A percentile compares a stretch with the other conserved stretches of the same genome.
Evolutionary conservation across 1,140 invertebrate genomes (phyloP).

Genomic region (Zaprionus capensis): DNA sequence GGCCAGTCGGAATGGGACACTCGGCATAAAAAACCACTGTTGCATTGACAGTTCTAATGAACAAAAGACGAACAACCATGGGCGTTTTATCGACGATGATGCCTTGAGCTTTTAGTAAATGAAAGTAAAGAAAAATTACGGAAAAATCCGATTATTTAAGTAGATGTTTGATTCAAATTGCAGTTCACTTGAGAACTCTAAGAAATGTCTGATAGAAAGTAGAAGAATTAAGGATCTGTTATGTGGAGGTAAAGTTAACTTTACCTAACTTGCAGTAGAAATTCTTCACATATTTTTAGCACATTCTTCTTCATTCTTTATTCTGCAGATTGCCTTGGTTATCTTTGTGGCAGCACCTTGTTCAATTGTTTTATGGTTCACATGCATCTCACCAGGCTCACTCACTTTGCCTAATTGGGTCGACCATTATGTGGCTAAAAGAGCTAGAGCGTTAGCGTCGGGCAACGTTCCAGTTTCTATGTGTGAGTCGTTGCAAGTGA

Average conservation of each 20-base stretch:
- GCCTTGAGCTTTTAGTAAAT: constrained; percentile 31
- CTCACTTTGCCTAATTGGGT: constrained; percentile 81
- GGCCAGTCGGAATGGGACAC: constrained; percentile 24
- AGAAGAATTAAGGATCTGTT: no score
- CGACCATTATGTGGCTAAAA: constrained; percentile 62
- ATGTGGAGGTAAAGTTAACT: no score
- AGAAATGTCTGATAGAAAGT: no score
- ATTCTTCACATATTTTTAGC: neutral
- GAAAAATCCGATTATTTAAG: neutral
- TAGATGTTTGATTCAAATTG: no score
- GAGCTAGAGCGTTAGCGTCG: constrained; percentile 28
- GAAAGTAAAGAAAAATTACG: neutral
- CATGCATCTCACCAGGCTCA: constrained; percentile 70
- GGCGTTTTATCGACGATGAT: constrained; percentile 48
- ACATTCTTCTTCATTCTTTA: neutral
- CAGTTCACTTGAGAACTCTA: no score
- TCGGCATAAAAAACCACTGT: constrained; percentile 54
- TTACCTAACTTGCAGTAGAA: no score
- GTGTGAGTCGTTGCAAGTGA: constrained; percentile 44
- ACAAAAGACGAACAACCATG: constrained; percentile 59
- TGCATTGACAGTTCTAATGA: constrained; percentile 80
- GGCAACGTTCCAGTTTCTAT: constrained; percentile 67
- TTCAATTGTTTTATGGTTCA: constrained; percentile 82
- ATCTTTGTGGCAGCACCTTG: constrained; percentile 71
- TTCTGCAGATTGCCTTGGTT: constrained; percentile 45